phyloP scores from a whole-genome alignment of 2,113 vertebrate genomes.

The Neotragus pygmaeus region DNA sequence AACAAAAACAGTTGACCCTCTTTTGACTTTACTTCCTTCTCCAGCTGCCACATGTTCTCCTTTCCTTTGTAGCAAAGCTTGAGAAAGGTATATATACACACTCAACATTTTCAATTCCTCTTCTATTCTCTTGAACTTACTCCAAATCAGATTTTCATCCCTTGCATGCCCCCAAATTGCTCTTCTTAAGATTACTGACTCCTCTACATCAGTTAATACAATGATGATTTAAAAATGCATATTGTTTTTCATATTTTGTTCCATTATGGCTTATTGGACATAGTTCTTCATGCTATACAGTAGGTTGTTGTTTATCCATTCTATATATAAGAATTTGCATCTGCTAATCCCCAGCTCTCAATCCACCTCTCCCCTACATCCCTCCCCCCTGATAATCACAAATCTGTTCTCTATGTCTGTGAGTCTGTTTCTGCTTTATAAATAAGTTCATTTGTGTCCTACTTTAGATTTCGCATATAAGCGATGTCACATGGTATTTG shows the following conservation, averaged over 20 bases:
- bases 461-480: neutral
- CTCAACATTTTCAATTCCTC: neutral
- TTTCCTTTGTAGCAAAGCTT: slow-evolving; percentile 23
- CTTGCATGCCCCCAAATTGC: neutral
- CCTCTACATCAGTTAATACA: neutral
- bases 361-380: neutral
- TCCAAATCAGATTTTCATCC: neutral
- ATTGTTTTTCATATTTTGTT: neutral
- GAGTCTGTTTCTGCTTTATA: neutral
- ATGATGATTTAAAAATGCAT: neutral
- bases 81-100: neutral
- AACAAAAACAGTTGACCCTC: neutral
- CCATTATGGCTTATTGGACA: neutral
- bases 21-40: neutral
- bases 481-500: neutral
- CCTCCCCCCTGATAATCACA: neutral
- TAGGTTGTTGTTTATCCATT: neutral
- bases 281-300: neutral
- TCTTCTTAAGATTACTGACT: neutral
- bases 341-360: neutral
- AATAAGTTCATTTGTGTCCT: neutral
- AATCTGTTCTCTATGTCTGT: neutral
- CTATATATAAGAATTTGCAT: neutral
- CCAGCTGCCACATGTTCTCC: neutral
- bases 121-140: neutral